Percentiles rank a stretch among this genome's conserved stretches.
Evolutionary conservation across 2,888 invertebrate genomes (phyloP).

Genomic region (Aspidapion aeneum): DNA sequence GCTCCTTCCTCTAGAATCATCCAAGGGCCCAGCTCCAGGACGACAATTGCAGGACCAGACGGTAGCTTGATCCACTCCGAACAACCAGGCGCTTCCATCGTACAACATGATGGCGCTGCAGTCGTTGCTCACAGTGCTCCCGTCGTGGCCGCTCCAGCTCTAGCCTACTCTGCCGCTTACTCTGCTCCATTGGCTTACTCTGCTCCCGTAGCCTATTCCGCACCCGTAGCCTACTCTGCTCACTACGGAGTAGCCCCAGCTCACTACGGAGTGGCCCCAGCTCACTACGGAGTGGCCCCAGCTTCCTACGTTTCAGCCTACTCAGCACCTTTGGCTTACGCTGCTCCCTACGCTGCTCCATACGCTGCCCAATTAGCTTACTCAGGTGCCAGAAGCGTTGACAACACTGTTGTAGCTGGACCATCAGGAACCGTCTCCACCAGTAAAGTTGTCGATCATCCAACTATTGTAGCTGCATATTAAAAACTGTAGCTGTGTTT

Average conservation of each 20-base stretch:
- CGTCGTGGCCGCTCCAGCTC: constrained; percentile 21
- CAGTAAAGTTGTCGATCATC: constrained; percentile 24
- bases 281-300: constrained; percentile 10
- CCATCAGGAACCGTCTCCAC: constrained; percentile 37
- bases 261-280: neutral
- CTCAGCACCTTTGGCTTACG: constrained; percentile 20
- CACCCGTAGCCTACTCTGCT: constrained; percentile 6
- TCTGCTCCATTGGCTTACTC: constrained; percentile 19
- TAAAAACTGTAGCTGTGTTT: constrained; percentile 11
- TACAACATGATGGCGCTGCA: constrained; percentile 28
- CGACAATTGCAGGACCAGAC: constrained; percentile 35
- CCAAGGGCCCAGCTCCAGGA: constrained; percentile 37
- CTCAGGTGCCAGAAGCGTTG: constrained; percentile 20
- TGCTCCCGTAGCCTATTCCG: constrained; percentile 17
- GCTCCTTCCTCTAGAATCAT: constrained; percentile 31
- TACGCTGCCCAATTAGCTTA: constrained; percentile 18
- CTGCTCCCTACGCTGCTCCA: constrained; percentile 17
- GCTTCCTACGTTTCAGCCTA: constrained; percentile 18
- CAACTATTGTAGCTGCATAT: constrained; percentile 8
- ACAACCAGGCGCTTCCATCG: constrained; percentile 33
- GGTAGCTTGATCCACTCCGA: constrained; percentile 35
- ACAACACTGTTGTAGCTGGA: constrained; percentile 25
- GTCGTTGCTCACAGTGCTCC: constrained; percentile 25
- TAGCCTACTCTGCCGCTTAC: constrained; percentile 25
- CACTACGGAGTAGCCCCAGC: constrained; percentile 8